These are phyloP conservation scores for Periophthalmodon schlosseri DNA, from an alignment of 2,113 vertebrate species.

Conservation along the genomic window DNA sequence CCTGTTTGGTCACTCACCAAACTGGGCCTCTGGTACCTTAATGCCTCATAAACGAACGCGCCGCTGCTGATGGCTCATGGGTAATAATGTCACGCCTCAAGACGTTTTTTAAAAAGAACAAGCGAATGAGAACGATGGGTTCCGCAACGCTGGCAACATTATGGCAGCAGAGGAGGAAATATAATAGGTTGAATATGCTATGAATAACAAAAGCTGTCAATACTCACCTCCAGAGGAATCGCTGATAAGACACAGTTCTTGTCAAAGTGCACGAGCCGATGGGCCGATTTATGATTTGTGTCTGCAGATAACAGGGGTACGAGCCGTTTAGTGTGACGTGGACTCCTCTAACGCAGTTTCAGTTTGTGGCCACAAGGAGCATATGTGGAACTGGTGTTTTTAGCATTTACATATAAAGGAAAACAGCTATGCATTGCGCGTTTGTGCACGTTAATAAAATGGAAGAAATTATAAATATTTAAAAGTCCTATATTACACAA, in stretches of 20 bases:
- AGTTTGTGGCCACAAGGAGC: background rate
- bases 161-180: slow-evolving; percentile 68
- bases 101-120: slow-evolving; percentile 70
- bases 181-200: slow-evolving; percentile 74
- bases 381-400: background rate
- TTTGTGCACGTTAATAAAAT: too few species aligned
- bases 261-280: slow-evolving; percentile 51
- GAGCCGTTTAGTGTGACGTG: slow-evolving; percentile 14
- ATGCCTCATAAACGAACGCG: slow-evolving; percentile 6
- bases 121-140: slow-evolving; percentile 69
- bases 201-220: slow-evolving; percentile 78
- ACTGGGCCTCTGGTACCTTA: slow-evolving; percentile 4
- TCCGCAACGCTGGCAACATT: slow-evolving; percentile 74
- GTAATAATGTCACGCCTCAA: slow-evolving; percentile 76
- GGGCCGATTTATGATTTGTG: slow-evolving; percentile 58
- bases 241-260: slow-evolving; percentile 74
- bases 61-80: slow-evolving; percentile 71
- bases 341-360: slow-evolving; percentile 13
- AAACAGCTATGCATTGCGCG: background rate
- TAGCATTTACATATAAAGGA: background rate
- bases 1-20: slow-evolving; percentile 75
- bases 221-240: slow-evolving; percentile 70
- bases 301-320: slow-evolving; percentile 26
- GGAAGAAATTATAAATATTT: too few species aligned
- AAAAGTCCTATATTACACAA: too few species aligned